Base-by-base conservation (phyloP, 2,888 invertebrate species). In the Smittia sp. region DNA sequence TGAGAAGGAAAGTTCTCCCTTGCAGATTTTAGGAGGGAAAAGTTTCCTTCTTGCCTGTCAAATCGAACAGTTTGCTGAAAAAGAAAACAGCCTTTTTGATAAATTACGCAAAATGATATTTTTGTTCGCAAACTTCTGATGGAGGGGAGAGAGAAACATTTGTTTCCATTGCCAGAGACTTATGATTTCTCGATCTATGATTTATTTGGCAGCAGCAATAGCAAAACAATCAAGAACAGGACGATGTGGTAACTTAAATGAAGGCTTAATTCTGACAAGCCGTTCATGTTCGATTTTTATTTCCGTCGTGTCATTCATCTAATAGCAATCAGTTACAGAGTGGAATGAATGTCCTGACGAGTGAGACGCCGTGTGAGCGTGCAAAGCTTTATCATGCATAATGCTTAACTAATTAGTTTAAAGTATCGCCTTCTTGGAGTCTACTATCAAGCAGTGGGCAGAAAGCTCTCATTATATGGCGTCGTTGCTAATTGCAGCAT, bases 381-480 rank as follows among this genome's bases (percentile, higher is more conserved):
- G 15, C 7, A 11, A 18, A 18, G 58, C 4, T 18, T 22, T 4
- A n/a, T 66, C 63, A 66, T 66, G n/a, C 20, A 18, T 27, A 39
- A 67, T 67, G 67, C 67, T 38, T 38, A 67, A 67, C 38, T 67
- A 67, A 67, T 67, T 67, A 67, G 67, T 67, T 67, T 13, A 38
- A 67, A 67, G 13, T 38, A 20, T 39, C 39, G 25, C 13, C 13
- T 63, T 15, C 63, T 24, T 63, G 13, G 25, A 63, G 63, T n/a
- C 27, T 6, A 13, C 27, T 1, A 6, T 63, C 11, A 58, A 1
- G 20, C 3, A 58, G 18, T 22, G 58, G 58, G 24, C 13, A n/a
- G 24, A 13, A 63, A 4, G 22, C 27, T 25, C 63, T 63, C 63
- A 63, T 63, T 63, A 63, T 25, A 63, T 2, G 25, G n/a, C 27